Percentiles rank a stretch among this genome's conserved stretches.
phyloP scores from a whole-genome alignment of 2,888 invertebrate genomes.

The Xestia ashworthii region DNA sequence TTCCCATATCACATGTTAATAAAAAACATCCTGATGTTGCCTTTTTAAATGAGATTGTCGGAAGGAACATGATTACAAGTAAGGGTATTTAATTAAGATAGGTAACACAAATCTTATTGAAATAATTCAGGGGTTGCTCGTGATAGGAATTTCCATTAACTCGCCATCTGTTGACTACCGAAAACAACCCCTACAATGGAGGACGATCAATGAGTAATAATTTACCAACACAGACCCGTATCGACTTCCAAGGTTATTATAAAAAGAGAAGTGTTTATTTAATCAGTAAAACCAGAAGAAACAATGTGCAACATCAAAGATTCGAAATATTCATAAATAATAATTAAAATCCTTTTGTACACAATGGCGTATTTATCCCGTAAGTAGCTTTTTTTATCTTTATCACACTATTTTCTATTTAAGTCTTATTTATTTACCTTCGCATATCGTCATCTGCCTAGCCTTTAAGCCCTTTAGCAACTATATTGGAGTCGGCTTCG shows the following conservation, averaged over 20 bases:
- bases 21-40: neutral
- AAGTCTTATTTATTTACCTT: too few species aligned
- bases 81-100: conserved; percentile 64
- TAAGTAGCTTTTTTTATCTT: too few species aligned
- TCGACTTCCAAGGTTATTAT: neutral
- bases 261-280: neutral
- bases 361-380: too few species aligned
- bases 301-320: too few species aligned
- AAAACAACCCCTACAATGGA: conserved; percentile 13
- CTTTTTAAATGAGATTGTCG: conserved; percentile 29
- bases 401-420: too few species aligned
- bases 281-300: too few species aligned
- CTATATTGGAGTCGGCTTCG: too few species aligned
- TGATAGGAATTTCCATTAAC: conserved; percentile 38
- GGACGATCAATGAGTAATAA: conserved; percentile 17
- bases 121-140: conserved; percentile 52
- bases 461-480: too few species aligned
- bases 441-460: too few species aligned
- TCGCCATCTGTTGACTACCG: conserved; percentile 41
- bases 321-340: too few species aligned
- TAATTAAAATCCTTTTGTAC: too few species aligned
- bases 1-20: neutral
- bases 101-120: conserved; percentile 58
- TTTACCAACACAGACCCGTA: conserved; percentile 12
- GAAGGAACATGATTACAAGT: conserved; percentile 47